A percentile compares a stretch with the other conserved stretches of the same genome.
These are phyloP conservation scores for Prochilodus magdalenae DNA, from an alignment of 2,113 vertebrate species.

Conservation along the genomic window DNA sequence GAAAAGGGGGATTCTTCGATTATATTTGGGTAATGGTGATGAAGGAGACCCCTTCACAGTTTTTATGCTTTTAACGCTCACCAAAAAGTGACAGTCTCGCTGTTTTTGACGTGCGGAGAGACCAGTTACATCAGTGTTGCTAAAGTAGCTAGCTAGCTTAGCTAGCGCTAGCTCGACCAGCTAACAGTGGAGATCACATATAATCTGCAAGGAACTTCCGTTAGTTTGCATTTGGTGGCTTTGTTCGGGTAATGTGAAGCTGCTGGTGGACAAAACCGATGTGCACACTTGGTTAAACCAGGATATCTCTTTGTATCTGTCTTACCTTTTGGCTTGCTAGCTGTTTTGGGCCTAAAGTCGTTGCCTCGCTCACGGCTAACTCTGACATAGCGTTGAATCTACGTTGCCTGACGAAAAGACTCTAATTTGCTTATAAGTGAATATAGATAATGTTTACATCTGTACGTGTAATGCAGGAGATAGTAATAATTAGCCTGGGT, in stretches of 20 bases:
- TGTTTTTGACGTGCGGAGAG: background rate
- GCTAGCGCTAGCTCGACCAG: background rate
- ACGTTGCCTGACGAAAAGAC: too few relatives aligned
- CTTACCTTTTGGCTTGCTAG: too few relatives aligned
- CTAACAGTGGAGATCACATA: background rate
- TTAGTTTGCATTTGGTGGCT: background rate
- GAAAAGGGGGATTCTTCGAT: conserved; percentile 15
- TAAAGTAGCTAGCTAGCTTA: background rate
- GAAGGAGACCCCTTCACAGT: background rate
- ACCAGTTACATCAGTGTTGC: background rate
- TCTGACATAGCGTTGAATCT: too few relatives aligned
- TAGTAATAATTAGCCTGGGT: too few relatives aligned
- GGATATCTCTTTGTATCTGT: background rate
- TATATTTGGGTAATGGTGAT: background rate
- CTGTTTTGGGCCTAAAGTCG: too few relatives aligned
- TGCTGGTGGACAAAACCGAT: background rate
- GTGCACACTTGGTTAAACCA: background rate
- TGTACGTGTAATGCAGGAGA: too few relatives aligned
- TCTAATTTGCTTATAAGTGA: too few relatives aligned
- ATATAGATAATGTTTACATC: too few relatives aligned
- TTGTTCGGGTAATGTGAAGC: background rate
- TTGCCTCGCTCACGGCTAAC: too few relatives aligned
- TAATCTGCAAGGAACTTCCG: background rate
- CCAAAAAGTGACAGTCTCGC: background rate
- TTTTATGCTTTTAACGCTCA: background rate